A percentile compares a stretch with the other conserved stretches of the same genome.
These are phyloP conservation scores for Heliconius congener DNA, from an alignment of 1,140 invertebrate genomes.

Conservation along the genomic window DNA sequence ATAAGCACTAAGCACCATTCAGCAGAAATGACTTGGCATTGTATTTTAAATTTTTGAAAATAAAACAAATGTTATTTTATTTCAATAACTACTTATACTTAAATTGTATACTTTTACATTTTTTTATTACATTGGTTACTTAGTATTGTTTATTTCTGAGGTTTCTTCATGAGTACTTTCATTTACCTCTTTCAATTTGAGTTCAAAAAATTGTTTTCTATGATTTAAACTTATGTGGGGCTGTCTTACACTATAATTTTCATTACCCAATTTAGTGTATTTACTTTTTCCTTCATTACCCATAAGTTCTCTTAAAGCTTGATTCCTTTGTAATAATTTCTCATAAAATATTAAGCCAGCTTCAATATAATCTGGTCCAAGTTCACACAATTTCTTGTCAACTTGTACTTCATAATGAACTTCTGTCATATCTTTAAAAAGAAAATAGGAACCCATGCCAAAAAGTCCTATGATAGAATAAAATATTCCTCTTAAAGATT, in stretches of 20 bases:
- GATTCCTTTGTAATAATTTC: slow-evolving; percentile 87
- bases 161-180: slow-evolving; percentile 7
- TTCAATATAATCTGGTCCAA: slow-evolving; percentile 84
- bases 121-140: background rate
- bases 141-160: background rate
- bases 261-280: slow-evolving; percentile 87
- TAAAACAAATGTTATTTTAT: background rate
- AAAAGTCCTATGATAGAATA: slow-evolving; percentile 84
- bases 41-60: too few relatives aligned
- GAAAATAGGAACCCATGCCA: slow-evolving; percentile 83
- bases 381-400: slow-evolving; percentile 83
- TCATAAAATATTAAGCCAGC: slow-evolving; percentile 89
- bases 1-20: background rate
- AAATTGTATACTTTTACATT: background rate
- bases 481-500: slow-evolving; percentile 75
- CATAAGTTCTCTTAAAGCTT: slow-evolving; percentile 85
- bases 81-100: background rate
- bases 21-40: too few relatives aligned
- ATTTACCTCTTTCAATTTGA: slow-evolving; percentile 51
- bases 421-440: slow-evolving; percentile 84
- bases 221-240: slow-evolving; percentile 84
- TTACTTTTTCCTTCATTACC: slow-evolving; percentile 81
- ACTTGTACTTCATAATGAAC: slow-evolving; percentile 83
- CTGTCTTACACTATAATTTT: slow-evolving; percentile 84
- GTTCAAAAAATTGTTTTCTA: slow-evolving; percentile 85